Evolutionary conservation across 2,888 invertebrate species (phyloP), one percentile per base, ranked within the genome.

Genomic region (Parascotia fuliginaria): DNA sequence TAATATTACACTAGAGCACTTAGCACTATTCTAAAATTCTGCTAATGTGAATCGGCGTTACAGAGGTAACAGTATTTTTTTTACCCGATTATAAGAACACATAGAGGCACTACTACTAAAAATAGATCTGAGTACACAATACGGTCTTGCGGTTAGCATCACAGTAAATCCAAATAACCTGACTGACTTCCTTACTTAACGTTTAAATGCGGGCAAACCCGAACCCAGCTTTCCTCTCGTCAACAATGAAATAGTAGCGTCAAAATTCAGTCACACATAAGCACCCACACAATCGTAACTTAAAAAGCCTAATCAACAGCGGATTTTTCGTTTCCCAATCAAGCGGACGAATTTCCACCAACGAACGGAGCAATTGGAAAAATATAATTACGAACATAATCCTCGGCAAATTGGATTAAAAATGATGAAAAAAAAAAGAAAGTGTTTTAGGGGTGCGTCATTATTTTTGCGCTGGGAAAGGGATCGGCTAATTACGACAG

Each of bases 371-470:
- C 91, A 91, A 91, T 91, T 79, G 92, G 89, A 89, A 92, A 92
- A 91, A 91, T 91, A 92, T 92, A 92, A 92, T 92, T 92, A 92
- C 92, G 84, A 79, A 88, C 87, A 92, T 92, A 92, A 92, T 92
- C 92, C 92, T 78, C 86, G 76, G 84, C 85, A 92, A 92, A 92
- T 92, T 92, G 92, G 92, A 92, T 92, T 92, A 92, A 92, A 91
- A 90, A 87, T 85, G 82, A 69, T 69, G 74, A 81, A 87, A 88
- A 87, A n/a, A n/a, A 88, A 89, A 87, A 81, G 81, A 89, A 90
- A 91, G 87, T 89, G 87, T 91, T 90, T 91, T 89, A 88, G 88
- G 74, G 90, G 90, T 76, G 83, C 89, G 90, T 90, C 90, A 91
- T 91, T 91, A 90, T 91, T 90, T 89, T 89, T 87, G 73, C 83